Percentiles rank a stretch among this genome's conserved stretches.
phyloP scores from a whole-genome alignment of 2,113 vertebrate species.

The Pelusios castaneus region DNA sequence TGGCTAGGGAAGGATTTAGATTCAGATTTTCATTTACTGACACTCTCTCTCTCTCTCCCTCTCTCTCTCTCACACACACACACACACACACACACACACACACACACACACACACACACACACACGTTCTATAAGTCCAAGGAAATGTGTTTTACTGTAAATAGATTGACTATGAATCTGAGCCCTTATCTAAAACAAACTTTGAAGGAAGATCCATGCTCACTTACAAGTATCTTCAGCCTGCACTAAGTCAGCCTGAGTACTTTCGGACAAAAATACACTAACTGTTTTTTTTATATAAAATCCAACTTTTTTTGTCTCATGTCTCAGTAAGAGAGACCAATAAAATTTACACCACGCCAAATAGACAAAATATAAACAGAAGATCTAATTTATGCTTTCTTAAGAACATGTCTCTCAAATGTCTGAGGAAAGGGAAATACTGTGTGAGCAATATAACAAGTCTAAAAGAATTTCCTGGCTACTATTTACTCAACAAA shows the following conservation, averaged over 20 bases:
- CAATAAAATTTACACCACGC: background rate
- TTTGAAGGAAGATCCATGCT: background rate
- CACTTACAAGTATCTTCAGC: background rate
- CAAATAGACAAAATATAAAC: conserved; percentile 33
- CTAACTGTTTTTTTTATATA: background rate
- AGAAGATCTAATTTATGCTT: conserved; percentile 52
- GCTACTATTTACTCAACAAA: conserved; percentile 67
- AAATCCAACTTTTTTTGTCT: background rate
- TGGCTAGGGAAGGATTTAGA: background rate
- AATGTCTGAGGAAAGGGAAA: conserved; percentile 54
- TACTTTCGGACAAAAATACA: background rate
- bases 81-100: too few relatives aligned
- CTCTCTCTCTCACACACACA: too few relatives aligned
- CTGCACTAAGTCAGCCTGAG: background rate
- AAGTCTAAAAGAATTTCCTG: conserved; percentile 66
- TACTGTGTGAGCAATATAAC: conserved; percentile 52
- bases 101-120: too few relatives aligned
- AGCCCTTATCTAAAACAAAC: fast-evolving
- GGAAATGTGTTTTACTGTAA: background rate
- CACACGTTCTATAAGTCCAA: background rate
- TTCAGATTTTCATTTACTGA: background rate
- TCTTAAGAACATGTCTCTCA: conserved; percentile 11
- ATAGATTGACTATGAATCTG: background rate
- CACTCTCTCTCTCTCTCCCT: too few relatives aligned
- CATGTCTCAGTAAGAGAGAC: conserved; percentile 34